These are phyloP conservation scores for Cheilosia scutellata DNA, from an alignment of 2,888 invertebrate species.

Conservation along the genomic window DNA sequence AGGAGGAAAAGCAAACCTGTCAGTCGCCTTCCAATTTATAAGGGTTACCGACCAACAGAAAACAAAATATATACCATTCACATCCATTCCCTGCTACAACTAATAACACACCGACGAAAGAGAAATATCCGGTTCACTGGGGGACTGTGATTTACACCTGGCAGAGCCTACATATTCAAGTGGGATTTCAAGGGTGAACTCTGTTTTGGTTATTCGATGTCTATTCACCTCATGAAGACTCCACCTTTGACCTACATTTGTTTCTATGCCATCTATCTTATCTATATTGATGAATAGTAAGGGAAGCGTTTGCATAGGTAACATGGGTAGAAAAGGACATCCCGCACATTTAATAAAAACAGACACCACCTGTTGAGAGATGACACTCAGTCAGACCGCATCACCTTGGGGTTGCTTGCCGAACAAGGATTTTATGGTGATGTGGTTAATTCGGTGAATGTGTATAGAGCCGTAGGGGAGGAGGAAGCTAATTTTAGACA, in stretches of 20 bases:
- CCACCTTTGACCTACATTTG: no score
- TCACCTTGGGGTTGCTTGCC: not conserved
- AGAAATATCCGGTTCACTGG: not conserved
- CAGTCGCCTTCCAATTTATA: not conserved
- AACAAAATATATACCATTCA: not conserved
- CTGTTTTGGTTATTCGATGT: no score
- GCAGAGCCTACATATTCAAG: not conserved
- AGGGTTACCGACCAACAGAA: not conserved
- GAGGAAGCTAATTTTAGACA: constrained; percentile 2
- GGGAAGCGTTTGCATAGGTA: not conserved
- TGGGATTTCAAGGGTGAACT: not conserved
- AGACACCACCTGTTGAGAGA: not conserved
- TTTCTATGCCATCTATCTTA: no score
- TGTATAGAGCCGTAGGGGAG: not conserved
- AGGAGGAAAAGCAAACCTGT: not conserved
- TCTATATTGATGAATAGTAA: no score
- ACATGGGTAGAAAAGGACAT: not conserved
- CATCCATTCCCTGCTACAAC: constrained; percentile 1
- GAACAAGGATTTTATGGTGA: not conserved
- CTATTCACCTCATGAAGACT: no score
- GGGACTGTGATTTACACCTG: not conserved
- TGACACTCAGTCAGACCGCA: not conserved
- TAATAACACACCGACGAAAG: not conserved
- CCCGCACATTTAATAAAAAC: not conserved
- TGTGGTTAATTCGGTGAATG: not conserved